Conservation (phyloP, 2,113 vertebrate species). For the Acinonyx jubatus region DNA sequence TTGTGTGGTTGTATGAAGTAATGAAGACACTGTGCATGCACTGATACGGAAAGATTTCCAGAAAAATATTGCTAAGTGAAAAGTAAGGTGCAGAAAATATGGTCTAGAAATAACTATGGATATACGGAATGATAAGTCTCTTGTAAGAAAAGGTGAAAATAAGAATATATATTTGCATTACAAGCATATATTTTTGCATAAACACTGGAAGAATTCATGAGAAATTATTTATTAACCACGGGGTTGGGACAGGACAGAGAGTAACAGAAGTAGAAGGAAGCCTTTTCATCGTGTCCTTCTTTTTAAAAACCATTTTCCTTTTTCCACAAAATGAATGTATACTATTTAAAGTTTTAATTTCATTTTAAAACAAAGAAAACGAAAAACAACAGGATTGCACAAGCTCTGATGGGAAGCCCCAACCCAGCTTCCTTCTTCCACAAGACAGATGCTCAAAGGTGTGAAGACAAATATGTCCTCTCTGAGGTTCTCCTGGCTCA, state of each 20-base stretch:
- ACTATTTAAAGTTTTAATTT: not conserved
- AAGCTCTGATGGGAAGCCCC: not conserved
- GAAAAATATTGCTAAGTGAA: not conserved
- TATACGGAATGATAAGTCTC: not conserved
- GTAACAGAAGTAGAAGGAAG: not conserved
- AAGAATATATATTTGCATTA: not conserved
- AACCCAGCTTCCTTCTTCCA: not conserved
- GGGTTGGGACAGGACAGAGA: not conserved
- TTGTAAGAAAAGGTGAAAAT: not conserved
- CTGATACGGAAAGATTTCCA: not conserved
- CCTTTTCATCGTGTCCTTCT: not conserved
- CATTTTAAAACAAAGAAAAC: conserved; percentile 38
- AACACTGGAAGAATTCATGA: not conserved
- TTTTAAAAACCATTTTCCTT: not conserved
- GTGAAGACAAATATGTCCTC: not conserved
- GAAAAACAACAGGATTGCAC: not conserved
- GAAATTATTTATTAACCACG: not conserved
- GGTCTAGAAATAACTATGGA: not conserved
- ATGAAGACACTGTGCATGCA: not conserved
- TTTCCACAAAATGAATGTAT: not conserved
- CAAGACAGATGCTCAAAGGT: not conserved
- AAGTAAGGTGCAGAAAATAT: not conserved
- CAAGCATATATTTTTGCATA: not conserved
- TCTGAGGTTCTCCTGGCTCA: not conserved
- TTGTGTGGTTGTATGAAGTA: not conserved